Conservation (phyloP, 1,140 invertebrate species). For the Matsumurasca onukii region DNA sequence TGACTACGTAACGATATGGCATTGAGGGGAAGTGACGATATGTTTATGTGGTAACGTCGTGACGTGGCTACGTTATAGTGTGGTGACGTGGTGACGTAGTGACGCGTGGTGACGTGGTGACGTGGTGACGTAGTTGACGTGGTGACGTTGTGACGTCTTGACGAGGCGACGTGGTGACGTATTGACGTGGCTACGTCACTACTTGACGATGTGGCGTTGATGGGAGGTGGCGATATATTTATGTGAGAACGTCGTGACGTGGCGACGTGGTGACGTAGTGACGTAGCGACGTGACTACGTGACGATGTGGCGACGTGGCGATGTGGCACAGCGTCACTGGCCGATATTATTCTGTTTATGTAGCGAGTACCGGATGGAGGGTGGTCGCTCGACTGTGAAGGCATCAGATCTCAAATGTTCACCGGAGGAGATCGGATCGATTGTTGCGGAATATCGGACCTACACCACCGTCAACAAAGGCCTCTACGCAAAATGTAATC, state of each 20-base stretch:
- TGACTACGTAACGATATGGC: background rate
- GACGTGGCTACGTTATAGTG: background rate
- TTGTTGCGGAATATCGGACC: conserved; percentile 16
- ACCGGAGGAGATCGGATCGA: conserved; percentile 21
- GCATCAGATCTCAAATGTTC: conserved; percentile 15
- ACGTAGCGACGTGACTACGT: background rate
- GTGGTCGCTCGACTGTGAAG: conserved; percentile 11
- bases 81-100: background rate
- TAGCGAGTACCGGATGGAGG: conserved; percentile 9
- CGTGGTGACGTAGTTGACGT: no score
- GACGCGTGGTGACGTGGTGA: no score
- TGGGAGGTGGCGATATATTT: background rate
- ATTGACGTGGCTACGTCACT: background rate
- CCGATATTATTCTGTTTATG: conserved; percentile 23
- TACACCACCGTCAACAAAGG: no score
- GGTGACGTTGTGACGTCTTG: background rate
- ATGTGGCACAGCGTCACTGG: background rate
- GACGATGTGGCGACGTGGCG: background rate
- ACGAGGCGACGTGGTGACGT: conserved; percentile 1
- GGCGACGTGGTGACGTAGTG: background rate
- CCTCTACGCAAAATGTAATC: no score
- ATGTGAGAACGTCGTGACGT: background rate
- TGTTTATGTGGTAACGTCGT: background rate
- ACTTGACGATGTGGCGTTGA: background rate
- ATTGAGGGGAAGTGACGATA: background rate